These are phyloP conservation scores for Phenganax subtilis DNA, from an alignment of 92 coral and sea anemone species.

Conservation along the genomic window DNA sequence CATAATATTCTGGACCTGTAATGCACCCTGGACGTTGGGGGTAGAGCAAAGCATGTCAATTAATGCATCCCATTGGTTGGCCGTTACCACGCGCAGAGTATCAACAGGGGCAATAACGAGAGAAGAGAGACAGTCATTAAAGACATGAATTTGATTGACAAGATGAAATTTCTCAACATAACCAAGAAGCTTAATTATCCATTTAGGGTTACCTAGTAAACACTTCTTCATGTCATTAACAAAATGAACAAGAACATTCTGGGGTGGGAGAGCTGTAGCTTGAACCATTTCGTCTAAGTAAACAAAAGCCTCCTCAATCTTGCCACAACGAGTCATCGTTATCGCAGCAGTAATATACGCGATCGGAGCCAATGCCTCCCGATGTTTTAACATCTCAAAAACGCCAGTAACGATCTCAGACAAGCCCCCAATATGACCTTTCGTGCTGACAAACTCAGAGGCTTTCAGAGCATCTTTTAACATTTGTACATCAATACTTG, in stretches of 20 bases:
- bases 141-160: neutral
- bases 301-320: constrained; percentile 8
- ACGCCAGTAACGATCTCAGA: neutral
- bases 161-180: neutral
- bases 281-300: neutral
- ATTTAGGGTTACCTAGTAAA: neutral
- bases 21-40: constrained; percentile 22
- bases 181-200: constrained; percentile 1
- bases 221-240: constrained; percentile 3
- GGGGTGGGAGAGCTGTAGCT: constrained; percentile 4
- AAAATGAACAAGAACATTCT: neutral
- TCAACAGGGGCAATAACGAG: neutral
- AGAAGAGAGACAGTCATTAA: constrained; percentile 6
- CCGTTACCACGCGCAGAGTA: neutral
- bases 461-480: constrained; percentile 7
- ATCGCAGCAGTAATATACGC: neutral
- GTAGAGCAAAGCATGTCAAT: constrained; percentile 16
- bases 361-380: neutral
- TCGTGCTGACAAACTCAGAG: constrained; percentile 6
- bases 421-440: neutral
- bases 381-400: constrained; percentile 3
- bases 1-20: constrained; percentile 31
- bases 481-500: constrained; percentile 1
- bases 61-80: constrained; percentile 12
- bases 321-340: constrained; percentile 7